Conservation (phyloP, 1,140 invertebrate species). For the Pachypsylla venusta region DNA sequence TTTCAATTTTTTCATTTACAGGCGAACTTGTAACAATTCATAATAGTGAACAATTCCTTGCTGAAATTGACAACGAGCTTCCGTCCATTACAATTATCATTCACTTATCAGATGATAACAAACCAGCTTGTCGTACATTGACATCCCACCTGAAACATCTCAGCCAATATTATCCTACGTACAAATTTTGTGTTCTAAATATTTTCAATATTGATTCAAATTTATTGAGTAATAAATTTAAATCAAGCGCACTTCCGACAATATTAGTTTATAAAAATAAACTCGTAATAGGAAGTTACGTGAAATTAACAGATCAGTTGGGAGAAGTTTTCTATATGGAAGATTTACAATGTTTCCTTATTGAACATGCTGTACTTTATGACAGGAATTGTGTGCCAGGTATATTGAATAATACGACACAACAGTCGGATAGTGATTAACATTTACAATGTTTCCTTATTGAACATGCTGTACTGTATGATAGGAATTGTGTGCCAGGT, state of each 20-base stretch:
- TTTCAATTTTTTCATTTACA: constrained; percentile 39
- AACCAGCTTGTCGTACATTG: constrained; percentile 64
- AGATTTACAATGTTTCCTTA: no score
- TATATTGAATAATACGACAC: no score
- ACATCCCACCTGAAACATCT: constrained; percentile 67
- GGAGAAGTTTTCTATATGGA: no score
- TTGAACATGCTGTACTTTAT: no score
- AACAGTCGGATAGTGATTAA: no score
- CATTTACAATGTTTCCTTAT: no score
- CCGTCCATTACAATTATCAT: constrained; percentile 72
- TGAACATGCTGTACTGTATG: no score
- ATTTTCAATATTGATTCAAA: constrained; percentile 37
- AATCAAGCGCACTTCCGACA: constrained; percentile 75
- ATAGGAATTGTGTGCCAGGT: no score
- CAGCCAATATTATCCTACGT: constrained; percentile 61
- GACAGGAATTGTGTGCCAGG: no score
- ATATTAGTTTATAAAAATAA: constrained; percentile 84
- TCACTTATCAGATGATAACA: constrained; percentile 70
- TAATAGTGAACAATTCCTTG: constrained; percentile 60
- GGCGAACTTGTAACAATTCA: constrained; percentile 42
- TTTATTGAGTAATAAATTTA: constrained; percentile 41
- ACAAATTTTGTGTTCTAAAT: constrained; percentile 83
- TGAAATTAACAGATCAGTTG: no score
- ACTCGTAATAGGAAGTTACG: no score
- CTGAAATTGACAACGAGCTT: constrained; percentile 78